Evolutionary conservation across 2,888 invertebrate genomes (phyloP).

Genomic region (Amphimallon solstitiale): DNA sequence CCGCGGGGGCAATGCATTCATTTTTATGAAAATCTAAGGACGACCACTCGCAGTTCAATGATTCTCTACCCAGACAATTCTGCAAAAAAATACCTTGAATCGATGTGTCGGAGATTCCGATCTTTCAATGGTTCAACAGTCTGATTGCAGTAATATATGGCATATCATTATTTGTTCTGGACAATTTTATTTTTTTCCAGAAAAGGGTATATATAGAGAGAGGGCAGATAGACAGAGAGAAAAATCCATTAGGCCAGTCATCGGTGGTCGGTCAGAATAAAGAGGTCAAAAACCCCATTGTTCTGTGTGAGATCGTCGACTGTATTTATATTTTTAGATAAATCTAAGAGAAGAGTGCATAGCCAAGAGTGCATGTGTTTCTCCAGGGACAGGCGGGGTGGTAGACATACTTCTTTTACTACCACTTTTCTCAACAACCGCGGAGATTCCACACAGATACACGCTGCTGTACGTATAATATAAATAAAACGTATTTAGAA

Average conservation of each 20-base stretch:
- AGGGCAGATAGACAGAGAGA: not conserved
- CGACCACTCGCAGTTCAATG: slow-evolving; percentile 62
- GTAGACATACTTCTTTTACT: slow-evolving; percentile 27
- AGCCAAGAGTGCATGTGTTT: slow-evolving; percentile 10
- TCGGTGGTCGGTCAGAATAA: slow-evolving; percentile 25
- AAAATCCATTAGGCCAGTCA: slow-evolving; percentile 25
- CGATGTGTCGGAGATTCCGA: slow-evolving; percentile 46
- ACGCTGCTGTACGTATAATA: not conserved
- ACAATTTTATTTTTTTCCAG: slow-evolving; percentile 2
- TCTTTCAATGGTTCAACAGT: slow-evolving; percentile 41
- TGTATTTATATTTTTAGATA: slow-evolving; percentile 32
- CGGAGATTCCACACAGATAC: slow-evolving; percentile 13
- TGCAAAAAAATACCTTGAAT: slow-evolving; percentile 43
- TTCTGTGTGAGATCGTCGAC: slow-evolving; percentile 27
- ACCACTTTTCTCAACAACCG: slow-evolving; percentile 21
- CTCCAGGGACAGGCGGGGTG: slow-evolving; percentile 5
- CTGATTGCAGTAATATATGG: slow-evolving; percentile 40
- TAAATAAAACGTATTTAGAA: too few relatives aligned
- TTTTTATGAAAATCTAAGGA: slow-evolving; percentile 68
- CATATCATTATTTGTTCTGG: slow-evolving; percentile 36
- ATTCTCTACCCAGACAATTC: slow-evolving; percentile 47
- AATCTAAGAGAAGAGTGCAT: slow-evolving; percentile 27
- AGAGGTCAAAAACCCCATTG: slow-evolving; percentile 30
- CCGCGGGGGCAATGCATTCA: slow-evolving; percentile 65
- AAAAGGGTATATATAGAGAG: not conserved